Evolutionary conservation across 2,888 invertebrate genomes (phyloP).

Genomic region (Melolontha melolontha): DNA sequence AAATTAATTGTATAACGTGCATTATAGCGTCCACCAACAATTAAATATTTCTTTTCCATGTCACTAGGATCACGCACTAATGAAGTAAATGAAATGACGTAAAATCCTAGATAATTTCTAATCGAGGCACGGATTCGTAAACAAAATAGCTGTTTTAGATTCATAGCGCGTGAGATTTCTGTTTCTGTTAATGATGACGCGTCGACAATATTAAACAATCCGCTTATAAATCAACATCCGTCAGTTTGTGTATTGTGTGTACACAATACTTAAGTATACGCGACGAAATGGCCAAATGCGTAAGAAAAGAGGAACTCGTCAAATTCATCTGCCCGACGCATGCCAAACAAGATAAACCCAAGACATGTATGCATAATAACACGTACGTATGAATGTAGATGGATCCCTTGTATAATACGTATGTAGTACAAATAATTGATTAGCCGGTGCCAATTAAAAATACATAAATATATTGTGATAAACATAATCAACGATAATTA

Average conservation of each 20-base stretch:
- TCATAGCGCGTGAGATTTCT: constrained; percentile 24
- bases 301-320: background rate
- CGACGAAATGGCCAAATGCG: constrained; percentile 6
- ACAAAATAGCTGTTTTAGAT: constrained; percentile 25
- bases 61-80: no score
- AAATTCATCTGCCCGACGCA: constrained; percentile 2
- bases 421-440: background rate
- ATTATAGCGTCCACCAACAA: no score
- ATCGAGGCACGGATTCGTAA: constrained; percentile 23
- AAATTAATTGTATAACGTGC: no score
- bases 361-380: background rate
- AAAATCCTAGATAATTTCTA: constrained; percentile 22
- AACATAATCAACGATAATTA: constrained; percentile 10
- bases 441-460: constrained; percentile 20
- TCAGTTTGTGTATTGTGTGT: constrained; percentile 2
- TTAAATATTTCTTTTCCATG: no score
- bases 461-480: constrained; percentile 22
- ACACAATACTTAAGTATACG: constrained; percentile 6
- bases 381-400: background rate
- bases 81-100: constrained; percentile 8
- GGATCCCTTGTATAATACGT: background rate
- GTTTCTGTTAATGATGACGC: constrained; percentile 31
- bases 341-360: constrained; percentile 8
- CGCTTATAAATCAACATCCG: constrained; percentile 15
- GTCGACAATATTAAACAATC: constrained; percentile 21